Evolutionary conservation across 92 coral and sea anemone genomes (phyloP), one percentile per base, ranked within the genome.

Genomic region (Siderastrea siderea): DNA sequence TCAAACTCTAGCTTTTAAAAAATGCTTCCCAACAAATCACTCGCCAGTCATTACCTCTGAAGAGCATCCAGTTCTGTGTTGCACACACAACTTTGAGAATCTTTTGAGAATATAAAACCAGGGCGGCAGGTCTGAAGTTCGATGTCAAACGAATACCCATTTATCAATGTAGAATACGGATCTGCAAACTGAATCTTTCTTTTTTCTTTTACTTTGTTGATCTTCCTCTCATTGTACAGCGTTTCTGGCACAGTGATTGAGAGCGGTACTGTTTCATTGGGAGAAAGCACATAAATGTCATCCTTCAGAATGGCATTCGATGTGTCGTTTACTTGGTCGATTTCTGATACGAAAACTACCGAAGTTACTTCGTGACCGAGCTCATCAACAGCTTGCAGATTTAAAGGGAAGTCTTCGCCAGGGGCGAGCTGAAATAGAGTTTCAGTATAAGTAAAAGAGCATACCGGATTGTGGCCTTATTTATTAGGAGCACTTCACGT

Each of bases 101-200:
- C 38, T 26, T 26, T 26, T 26, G 38, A 26, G 38, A 87, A 94
- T 60, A 60, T 13, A 66, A 96, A 95, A 11, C 99, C 99, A 38
- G 98, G 98, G 55, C 84, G 76, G 79, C 99, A 97, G 13, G 79
- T 70, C 61, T 87, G 71, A 3, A 92, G 72, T 52, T 81, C 84
- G 54, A 95, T 4, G 15, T 81, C 77, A 58, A 95, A 88, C 6
- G 88, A 72, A 79, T 87, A 93, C 13, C 85, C 81, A 50, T 90
- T 88, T 19, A 68, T 78, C 58, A 92, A 50, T 3, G 94, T 17
- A 8, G 98, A 95, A 60, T 65, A 88, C 2, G 89, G 85, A 61
- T 92, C 96, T 5, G 78, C 86, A 12, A 95, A 90, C 46, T 82
- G 84, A 57, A 95, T 74, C 47, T 62, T 52, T 7, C 82, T 86